Conservation (phyloP, 2,888 invertebrate species). For the Calameuta pallipes region DNA sequence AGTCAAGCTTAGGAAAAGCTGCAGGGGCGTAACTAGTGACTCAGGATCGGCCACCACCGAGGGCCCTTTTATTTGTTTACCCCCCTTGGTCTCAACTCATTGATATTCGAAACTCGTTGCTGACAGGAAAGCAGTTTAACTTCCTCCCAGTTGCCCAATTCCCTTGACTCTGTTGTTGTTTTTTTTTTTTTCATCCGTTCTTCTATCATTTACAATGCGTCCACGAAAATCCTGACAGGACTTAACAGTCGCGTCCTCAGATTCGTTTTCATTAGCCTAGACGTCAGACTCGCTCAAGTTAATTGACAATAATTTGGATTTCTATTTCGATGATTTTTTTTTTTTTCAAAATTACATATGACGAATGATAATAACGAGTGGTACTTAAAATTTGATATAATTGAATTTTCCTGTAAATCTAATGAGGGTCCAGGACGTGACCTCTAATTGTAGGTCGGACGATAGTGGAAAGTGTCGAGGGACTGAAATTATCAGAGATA, state of each 20-base stretch:
- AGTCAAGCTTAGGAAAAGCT: too few relatives aligned
- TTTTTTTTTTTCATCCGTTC: neutral
- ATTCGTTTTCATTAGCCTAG: neutral
- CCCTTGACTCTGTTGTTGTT: neutral
- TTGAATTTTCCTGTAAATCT: neutral
- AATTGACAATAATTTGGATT: neutral
- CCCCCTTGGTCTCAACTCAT: neutral
- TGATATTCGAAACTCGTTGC: neutral
- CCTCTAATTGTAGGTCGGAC: neutral
- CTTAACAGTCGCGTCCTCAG: neutral
- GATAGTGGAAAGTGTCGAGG: neutral
- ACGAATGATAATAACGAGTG: neutral
- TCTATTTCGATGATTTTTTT: neutral
- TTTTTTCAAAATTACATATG: neutral
- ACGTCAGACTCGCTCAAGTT: neutral
- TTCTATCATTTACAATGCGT: neutral
- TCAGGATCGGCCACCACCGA: too few relatives aligned
- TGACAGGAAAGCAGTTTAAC: neutral
- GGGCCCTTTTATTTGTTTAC: neutral
- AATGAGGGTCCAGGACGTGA: neutral
- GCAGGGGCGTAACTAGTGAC: too few relatives aligned
- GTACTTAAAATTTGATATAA: neutral
- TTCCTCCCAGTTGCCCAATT: neutral
- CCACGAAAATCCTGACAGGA: neutral
- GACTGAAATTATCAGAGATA: neutral